These are phyloP conservation scores for Bucco capensis DNA, from an alignment of 2,113 vertebrate genomes.

Conservation along the genomic window DNA sequence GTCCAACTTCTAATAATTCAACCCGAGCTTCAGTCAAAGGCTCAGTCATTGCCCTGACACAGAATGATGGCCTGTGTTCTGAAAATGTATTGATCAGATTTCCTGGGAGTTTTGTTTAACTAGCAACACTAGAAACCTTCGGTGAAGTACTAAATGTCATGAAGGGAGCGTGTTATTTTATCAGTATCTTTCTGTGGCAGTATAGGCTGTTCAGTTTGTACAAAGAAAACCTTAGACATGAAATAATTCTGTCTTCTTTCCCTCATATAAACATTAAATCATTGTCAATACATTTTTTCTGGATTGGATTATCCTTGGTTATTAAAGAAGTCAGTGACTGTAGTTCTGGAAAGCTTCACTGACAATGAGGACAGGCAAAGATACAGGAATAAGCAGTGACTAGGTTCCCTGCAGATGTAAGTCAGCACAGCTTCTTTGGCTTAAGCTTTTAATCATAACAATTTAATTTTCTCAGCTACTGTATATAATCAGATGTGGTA, in stretches of 20 bases:
- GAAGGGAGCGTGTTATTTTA: not conserved
- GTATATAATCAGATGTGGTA: not conserved
- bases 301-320: not conserved
- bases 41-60: rapidly evolving
- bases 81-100: not conserved
- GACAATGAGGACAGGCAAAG: not conserved
- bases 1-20: not conserved
- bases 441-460: not conserved
- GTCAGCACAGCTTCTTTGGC: not conserved
- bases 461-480: not conserved
- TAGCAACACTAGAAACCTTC: not conserved
- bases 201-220: not conserved
- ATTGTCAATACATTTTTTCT: not conserved
- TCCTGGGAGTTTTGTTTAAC: slow-evolving; percentile 14
- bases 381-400: not conserved
- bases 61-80: not conserved
- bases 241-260: not conserved
- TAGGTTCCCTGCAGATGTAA: not conserved
- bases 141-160: not conserved
- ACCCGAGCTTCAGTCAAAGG: not conserved
- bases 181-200: not conserved
- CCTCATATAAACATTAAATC: not conserved
- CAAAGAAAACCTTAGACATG: not conserved
- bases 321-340: not conserved
- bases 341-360: not conserved